These are phyloP conservation scores for Lepilemur ruficaudatus DNA, from an alignment of 2,797 vertebrate species.

Conservation along the genomic window DNA sequence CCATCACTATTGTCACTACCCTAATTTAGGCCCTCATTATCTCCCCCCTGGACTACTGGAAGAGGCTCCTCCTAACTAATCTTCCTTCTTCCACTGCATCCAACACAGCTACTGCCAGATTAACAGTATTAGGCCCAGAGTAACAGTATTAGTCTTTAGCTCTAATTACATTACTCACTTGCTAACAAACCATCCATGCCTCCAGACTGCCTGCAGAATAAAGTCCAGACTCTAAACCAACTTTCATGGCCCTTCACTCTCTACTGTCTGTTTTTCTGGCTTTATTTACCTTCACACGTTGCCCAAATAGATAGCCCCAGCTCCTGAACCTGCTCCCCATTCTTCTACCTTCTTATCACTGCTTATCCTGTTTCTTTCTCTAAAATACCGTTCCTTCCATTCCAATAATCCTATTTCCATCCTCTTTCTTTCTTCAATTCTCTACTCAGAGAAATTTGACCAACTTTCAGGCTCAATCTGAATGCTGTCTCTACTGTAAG, in stretches of 20 bases:
- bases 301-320: background rate
- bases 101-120: background rate
- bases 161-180: background rate
- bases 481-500: background rate
- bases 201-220: background rate
- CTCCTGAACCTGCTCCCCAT: background rate
- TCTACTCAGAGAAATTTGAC: background rate
- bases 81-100: background rate
- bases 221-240: background rate
- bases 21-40: conserved; percentile 37
- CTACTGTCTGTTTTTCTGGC: background rate
- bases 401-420: background rate
- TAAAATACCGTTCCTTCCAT: background rate
- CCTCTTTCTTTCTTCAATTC: background rate
- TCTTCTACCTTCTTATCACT: background rate
- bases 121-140: background rate
- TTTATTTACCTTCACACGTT: background rate
- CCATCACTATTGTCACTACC: background rate
- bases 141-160: conserved; percentile 24
- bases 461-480: background rate
- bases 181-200: background rate
- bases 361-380: background rate
- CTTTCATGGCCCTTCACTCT: background rate
- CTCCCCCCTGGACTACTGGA: conserved; percentile 41
- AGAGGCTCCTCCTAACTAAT: background rate